Conservation (phyloP, 2,888 invertebrate species). For the Drosophila prostipennis region DNA sequence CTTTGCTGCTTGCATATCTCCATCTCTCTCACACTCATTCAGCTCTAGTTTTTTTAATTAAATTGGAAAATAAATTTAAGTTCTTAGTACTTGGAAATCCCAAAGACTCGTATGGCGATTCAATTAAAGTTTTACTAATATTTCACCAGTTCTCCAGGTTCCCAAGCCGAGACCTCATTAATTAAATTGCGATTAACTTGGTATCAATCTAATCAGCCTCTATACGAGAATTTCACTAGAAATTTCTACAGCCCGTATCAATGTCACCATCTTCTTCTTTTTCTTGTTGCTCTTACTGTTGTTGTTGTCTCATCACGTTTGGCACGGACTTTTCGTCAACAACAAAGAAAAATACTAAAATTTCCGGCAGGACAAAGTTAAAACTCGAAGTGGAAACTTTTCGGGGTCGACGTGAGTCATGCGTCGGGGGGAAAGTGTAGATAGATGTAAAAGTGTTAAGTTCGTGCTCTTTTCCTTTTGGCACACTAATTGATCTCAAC, state of each 20-base stretch:
- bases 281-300: constrained; percentile 17
- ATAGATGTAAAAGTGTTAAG: constrained; percentile 30
- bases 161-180: neutral
- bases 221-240: neutral
- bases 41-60: too few species aligned
- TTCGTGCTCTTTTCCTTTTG: constrained; percentile 25
- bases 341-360: constrained; percentile 38
- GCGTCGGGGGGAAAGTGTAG: constrained; percentile 9
- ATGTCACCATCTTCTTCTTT: neutral
- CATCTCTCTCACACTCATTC: too few species aligned
- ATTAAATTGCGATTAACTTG: constrained; percentile 19
- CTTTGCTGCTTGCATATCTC: too few species aligned
- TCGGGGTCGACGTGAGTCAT: neutral
- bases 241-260: constrained; percentile 3
- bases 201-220: constrained; percentile 12
- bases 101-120: too few species aligned
- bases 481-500: constrained; percentile 76
- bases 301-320: constrained; percentile 23
- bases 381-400: constrained; percentile 25
- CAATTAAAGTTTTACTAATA: too few species aligned
- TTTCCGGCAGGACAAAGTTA: constrained; percentile 26
- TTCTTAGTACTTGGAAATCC: too few species aligned
- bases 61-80: too few species aligned
- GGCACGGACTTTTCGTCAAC: constrained; percentile 27
- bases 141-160: too few species aligned